Evolutionary conservation across 2,888 invertebrate species (phyloP), one percentile per base, ranked within the genome.

Genomic region (Globia sparganii): DNA sequence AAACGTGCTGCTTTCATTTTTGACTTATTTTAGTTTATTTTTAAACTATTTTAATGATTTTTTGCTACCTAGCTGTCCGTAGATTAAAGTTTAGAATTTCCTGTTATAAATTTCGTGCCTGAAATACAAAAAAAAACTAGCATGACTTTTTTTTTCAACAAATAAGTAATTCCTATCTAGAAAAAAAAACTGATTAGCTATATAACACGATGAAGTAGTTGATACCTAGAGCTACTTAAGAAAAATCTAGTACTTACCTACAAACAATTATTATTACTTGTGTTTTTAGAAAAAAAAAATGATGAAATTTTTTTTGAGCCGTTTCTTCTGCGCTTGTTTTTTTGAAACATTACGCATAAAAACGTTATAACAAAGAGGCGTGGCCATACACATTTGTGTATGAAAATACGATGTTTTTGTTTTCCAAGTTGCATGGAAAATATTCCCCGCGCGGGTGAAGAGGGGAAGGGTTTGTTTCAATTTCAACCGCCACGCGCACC

Each of bases 1-100:
- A 70, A 85, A 76, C 66, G 65, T 72, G 76, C 34, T 86, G 84
- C 88, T 87, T 91, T 90, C 86, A 84, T 84, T 88, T 78, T 83
- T 66, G 46, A 70, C 64, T 81, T 49, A 67, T 75, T 82, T 66
- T 11, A 53, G 58, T 58, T 58, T 58, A 18, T 59, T 59, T 59
- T 59, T 31, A 8, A 28, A 0, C 18, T 31, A 18, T 31, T 59
- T 59, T 18, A 59, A 31, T 34, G 21, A 25, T 34, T 13, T 62
- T 43, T 66, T 43, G 11, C 4, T 6, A 58, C 8, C 18, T 61
- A 15, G 4, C 46, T 46, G 31, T 8, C 18, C 4, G 21, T 25
- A 11, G 11, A 34, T 34, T 11, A 25, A 11, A 61, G 4, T 11
- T 25, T 34, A 34, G 11, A 61, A 61, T 34, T 34, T 61, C 18